Evolutionary conservation across 2,888 invertebrate species (phyloP).

Genomic region (Metopia argyrocephala): DNA sequence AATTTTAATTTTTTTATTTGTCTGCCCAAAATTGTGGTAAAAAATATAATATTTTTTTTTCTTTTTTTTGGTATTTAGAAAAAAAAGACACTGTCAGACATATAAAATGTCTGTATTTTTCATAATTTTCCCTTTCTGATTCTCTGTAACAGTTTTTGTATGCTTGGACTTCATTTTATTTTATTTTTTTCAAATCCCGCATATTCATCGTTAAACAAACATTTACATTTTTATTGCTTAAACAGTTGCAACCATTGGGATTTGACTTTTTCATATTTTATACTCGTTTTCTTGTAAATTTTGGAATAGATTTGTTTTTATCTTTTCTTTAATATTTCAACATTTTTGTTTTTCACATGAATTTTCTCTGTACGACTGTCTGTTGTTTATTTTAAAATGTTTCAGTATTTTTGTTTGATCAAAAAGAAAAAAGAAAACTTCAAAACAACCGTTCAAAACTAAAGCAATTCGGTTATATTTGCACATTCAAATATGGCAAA

Average conservation of each 20-base stretch:
- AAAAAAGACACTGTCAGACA: no score
- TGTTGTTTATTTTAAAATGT: neutral
- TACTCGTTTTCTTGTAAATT: neutral
- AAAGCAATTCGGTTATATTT: slow-evolving; percentile 49
- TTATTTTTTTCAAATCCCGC: slow-evolving; percentile 16
- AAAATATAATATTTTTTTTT: no score
- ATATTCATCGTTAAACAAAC: slow-evolving; percentile 52
- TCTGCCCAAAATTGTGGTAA: no score
- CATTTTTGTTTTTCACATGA: no score
- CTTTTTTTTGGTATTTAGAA: no score
- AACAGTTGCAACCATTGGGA: slow-evolving; percentile 40
- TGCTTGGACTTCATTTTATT: neutral
- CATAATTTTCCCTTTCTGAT: no score
- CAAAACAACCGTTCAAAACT: slow-evolving; percentile 17
- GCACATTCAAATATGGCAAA: slow-evolving; percentile 39
- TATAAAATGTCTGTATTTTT: no score
- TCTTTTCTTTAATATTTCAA: no score
- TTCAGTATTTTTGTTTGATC: neutral
- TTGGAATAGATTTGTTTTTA: neutral
- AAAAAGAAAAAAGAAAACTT: neutral
- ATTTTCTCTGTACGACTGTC: slow-evolving; percentile 2
- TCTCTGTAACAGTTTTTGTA: no score
- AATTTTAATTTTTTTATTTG: no score
- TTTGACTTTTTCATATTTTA: slow-evolving; percentile 9
- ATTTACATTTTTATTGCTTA: slow-evolving; percentile 47